These are phyloP conservation scores for Camptogramma bilineatum DNA, from an alignment of 2,888 invertebrate genomes.

Conservation along the genomic window DNA sequence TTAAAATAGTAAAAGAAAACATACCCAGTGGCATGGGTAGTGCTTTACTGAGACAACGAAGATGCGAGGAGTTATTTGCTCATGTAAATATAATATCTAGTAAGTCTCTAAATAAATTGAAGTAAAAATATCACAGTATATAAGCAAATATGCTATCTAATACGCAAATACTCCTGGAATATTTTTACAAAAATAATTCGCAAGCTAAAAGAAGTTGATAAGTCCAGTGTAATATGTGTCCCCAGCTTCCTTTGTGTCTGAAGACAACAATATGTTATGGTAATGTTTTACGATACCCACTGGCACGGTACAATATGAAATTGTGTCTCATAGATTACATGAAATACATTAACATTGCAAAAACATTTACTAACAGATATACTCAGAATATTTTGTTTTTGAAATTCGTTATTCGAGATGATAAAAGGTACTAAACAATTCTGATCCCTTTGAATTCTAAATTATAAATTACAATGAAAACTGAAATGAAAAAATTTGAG, in stretches of 20 bases:
- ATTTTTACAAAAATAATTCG: constrained; percentile 7
- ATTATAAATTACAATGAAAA: not conserved
- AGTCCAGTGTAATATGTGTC: constrained; percentile 20
- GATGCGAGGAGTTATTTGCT: no score
- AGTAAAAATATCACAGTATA: no score
- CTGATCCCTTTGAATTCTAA: constrained; percentile 5
- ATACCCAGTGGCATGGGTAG: no score
- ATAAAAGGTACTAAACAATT: constrained; percentile 18
- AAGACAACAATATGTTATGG: constrained; percentile 40
- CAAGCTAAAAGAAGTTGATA: constrained; percentile 22
- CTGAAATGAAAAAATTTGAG: not conserved
- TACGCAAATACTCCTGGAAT: not conserved
- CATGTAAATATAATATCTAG: not conserved
- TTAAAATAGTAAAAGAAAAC: no score
- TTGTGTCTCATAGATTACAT: constrained; percentile 31
- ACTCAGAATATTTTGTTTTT: constrained; percentile 1
- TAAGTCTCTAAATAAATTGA: no score
- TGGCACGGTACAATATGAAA: constrained; percentile 35
- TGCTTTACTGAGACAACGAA: no score
- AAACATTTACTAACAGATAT: constrained; percentile 17
- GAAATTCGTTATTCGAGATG: constrained; percentile 5
- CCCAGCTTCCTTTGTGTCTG: constrained; percentile 33
- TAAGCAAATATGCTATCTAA: not conserved
- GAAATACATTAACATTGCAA: constrained; percentile 20
- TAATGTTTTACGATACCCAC: constrained; percentile 40